Base-by-base conservation (phyloP, 1,140 invertebrate genomes). In the Bombus huntii region DNA sequence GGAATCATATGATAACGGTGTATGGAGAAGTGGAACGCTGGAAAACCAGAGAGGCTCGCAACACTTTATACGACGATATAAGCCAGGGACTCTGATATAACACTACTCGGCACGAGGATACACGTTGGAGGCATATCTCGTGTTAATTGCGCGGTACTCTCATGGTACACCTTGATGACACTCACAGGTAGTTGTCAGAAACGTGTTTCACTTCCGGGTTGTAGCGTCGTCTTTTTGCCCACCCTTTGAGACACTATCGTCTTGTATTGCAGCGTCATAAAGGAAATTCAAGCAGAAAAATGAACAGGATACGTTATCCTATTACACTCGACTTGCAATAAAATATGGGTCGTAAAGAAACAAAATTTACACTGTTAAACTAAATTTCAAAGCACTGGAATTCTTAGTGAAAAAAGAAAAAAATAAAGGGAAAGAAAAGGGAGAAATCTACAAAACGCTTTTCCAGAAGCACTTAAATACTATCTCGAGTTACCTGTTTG, bases 181-280 rank as follows among this genome's bases (percentile, higher is more conserved):
- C 86, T 85, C 77, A 31, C 77, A 44, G 78, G 83, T 81, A 81
- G 77, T 74, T 72, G 83, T 74, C 76, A 74, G 83, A 81, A 81
- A 85, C 83, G 70, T 74, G 83, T 85, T 85, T 81, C 57, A 73
- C 83, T 85, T 87, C 86, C 86, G 82, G 82, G 37, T 85, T 85
- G n/a, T 71, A 80, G 44, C 25, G 28, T 59, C 39, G 28, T 59
- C n/a, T 66, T 66, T 73, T 73, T 68, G 31, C 8, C 42, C 44
- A 53, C 25, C 44, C 70, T 59, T 74, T 37, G 31, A 80, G 6
- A 18, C 34, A 6, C 42, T 34, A 85, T 62, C 74, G 34, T 25
- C 83, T 53, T n/a, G 39, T 22, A 81, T 73, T 66, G 68, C 70
- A 47, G 1, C 25, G 31, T 53, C 28, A 66, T 65, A 66, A 73